phyloP scores from a whole-genome alignment of 30 jellyfish, hydroid and myxozoan species.

The Aurelia sp. region DNA sequence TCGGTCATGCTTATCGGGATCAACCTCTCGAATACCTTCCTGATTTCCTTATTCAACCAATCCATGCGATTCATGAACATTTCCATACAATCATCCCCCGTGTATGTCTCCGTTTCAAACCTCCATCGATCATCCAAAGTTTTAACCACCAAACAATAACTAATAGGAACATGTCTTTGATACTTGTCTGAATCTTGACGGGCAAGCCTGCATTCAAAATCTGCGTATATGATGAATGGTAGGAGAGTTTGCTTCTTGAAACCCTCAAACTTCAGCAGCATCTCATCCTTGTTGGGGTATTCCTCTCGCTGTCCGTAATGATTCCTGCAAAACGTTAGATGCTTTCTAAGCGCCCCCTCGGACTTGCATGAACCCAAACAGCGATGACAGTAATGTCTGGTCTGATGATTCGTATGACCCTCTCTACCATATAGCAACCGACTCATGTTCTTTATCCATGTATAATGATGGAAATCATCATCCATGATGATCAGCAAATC shows the following conservation, averaged over 20 bases:
- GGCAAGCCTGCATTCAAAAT: background rate
- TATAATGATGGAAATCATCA: background rate
- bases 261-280: background rate
- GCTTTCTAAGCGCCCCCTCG: background rate
- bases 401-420: background rate
- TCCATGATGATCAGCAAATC: background rate
- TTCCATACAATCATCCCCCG: background rate
- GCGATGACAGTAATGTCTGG: background rate
- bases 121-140: background rate
- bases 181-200: background rate
- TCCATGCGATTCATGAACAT: background rate
- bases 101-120: background rate
- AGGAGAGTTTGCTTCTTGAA: background rate
- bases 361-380: background rate
- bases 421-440: background rate
- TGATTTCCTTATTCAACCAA: background rate
- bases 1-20: background rate
- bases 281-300: background rate
- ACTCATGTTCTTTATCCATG: background rate
- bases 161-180: background rate
- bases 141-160: background rate
- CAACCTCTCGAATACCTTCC: background rate
- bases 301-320: slow-evolving; percentile 1
- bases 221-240: slow-evolving; percentile 13
- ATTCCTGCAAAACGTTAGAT: background rate